A percentile compares a stretch with the other conserved stretches of the same genome.
These are phyloP conservation scores for Globia sparganii DNA, from an alignment of 2,888 invertebrate genomes.

Conservation along the genomic window DNA sequence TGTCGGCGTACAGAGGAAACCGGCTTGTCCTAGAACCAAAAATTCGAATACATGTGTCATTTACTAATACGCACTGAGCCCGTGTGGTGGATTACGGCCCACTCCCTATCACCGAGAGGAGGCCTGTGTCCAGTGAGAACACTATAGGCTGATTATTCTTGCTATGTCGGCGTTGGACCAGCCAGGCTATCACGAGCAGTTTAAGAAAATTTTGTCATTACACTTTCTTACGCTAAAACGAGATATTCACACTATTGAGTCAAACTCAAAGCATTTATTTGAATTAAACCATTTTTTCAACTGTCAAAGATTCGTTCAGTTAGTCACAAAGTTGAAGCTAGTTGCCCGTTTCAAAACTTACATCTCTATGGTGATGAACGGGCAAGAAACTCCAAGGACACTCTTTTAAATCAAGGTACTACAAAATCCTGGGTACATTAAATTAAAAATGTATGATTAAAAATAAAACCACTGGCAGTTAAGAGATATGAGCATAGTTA, in stretches of 20 bases:
- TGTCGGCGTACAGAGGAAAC: not conserved
- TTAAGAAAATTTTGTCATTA: not conserved
- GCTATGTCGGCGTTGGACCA: not conserved
- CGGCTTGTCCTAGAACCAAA: not conserved
- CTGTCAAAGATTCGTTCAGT: not conserved
- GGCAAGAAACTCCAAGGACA: not conserved
- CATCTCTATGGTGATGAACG: not conserved
- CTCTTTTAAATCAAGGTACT: not conserved
- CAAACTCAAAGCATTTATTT: not conserved
- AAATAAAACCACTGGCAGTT: too few relatives aligned
- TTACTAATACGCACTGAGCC: not conserved
- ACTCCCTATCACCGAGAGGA: not conserved
- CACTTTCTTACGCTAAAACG: not conserved
- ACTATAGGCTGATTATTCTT: not conserved
- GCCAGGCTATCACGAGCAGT: not conserved
- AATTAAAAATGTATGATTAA: not conserved
- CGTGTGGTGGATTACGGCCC: not conserved
- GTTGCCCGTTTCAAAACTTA: not conserved
- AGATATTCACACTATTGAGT: not conserved
- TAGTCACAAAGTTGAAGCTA: not conserved
- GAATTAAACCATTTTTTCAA: not conserved
- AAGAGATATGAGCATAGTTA: not conserved
- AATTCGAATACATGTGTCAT: not conserved
- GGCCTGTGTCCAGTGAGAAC: not conserved
- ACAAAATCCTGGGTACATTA: not conserved